Evolutionary conservation across 1,140 invertebrate species (phyloP), one percentile per base, ranked within the genome.

Genomic region (Sinonovacula constricta): DNA sequence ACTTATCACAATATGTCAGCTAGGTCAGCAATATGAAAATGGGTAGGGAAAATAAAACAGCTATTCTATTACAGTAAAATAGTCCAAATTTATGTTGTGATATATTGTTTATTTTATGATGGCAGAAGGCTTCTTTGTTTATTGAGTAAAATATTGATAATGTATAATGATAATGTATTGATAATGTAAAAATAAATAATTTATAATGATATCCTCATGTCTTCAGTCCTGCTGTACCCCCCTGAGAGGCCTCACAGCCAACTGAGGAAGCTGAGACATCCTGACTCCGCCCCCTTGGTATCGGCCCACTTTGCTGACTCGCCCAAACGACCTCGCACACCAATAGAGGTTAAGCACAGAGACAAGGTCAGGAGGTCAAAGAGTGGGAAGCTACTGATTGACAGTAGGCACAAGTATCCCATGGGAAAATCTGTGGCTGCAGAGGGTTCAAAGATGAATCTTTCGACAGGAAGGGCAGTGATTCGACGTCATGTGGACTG

Each of bases 381-480:
- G 66, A 85, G 81, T 74, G 86, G 86, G n/a, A 71, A 83, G 45
- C 79, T 87, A 0, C 59, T 87, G 60, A 87, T 86, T 45, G 87
- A 86, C 70, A 83, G 82, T 71, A 45, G 84, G 15, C 86, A 87
- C 65, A 79, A 77, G 31, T 88, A 87, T 74, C 85, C 84, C 18
- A 65, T 71, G 22, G 71, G 30, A 28, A 65, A 71, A 22, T 59
- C 62, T 26, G 81, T 88, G 14, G 60, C 79, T 2, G 75, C 83
- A 18, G 63, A 72, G 18, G 81, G 60, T 24, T 69, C 71, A 24
- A 86, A 84, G 62, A 82, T 87, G 28, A 84, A 85, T 15, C 62
- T 90, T 74, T 89, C 87, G 12, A 89, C 89, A 33, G 89, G 89
- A 3, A 82, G 71, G 39, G 89, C 89, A 12, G 57, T 86, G 4